Evolutionary conservation across 2,888 invertebrate genomes (phyloP), one percentile per base, ranked within the genome.

Genomic region (Pediacus dermestoides): DNA sequence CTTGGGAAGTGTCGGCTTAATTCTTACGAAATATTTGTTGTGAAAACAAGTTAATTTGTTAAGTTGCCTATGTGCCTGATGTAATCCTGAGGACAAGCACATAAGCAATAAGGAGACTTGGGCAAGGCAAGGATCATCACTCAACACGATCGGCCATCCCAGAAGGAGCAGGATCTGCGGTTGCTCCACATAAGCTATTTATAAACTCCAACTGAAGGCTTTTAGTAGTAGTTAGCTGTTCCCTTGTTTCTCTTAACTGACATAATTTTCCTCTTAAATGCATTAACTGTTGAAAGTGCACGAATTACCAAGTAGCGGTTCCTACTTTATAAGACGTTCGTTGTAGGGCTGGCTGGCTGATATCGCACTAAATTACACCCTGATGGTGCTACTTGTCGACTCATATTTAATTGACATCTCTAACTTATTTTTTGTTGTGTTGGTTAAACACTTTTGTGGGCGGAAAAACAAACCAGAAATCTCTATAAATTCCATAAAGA

Each of bases 231-330:
- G 64, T 66, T 65, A 64, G 63, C 57, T 55, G 61, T 60, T 60
- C 61, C 60, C 65, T 64, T 66, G 65, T 66, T 64, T 58, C 62
- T 58, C 52, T 53, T 62, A 64, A 65, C 61, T 63, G 63, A 67
- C 67, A 67, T 63, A 64, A 66, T 66, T 66, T 65, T 60, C 65
- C 63, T 66, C 61, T 67, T 66, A 66, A 64, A 63, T 64, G 60
- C 64, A 64, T 66, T 64, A 66, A 64, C 59, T 57, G 59, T 46
- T 52, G 59, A 57, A 58, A 60, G 57, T 58, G 59, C 56, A 57
- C 53, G 53, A 48, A 55, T 23, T 23, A 23, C 23, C n/a, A 23
- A 23, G 23, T n/a, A 23, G 23, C 9, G 23, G 23, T 23, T 23
- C 23, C 23, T 10, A 23, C 23, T 23, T 23, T 23, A 23, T 23